A percentile compares a stretch with the other conserved stretches of the same genome.
phyloP scores from a whole-genome alignment of 2,797 vertebrate species.

The Poliocrania exsul region DNA sequence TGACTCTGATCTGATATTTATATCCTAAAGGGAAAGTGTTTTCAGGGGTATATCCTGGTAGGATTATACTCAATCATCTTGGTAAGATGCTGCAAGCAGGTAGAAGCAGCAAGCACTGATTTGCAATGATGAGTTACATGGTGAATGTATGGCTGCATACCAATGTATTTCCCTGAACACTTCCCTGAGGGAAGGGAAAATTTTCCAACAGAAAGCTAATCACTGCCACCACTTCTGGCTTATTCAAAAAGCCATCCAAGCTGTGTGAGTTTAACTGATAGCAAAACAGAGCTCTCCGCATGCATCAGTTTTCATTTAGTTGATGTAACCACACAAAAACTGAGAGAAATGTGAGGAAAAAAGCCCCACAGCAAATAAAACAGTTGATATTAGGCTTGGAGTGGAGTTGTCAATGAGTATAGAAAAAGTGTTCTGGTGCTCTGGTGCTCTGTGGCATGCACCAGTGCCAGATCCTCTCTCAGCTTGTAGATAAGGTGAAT shows the following conservation, averaged over 20 bases:
- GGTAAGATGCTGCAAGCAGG: neutral
- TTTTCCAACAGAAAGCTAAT: conserved; percentile 1
- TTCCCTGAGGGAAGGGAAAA: neutral
- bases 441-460: neutral
- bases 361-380: neutral
- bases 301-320: neutral
- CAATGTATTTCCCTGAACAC: neutral
- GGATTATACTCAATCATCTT: neutral
- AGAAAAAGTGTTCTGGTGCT: neutral
- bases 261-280: neutral
- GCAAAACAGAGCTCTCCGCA: neutral
- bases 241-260: neutral
- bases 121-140: neutral
- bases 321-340: neutral
- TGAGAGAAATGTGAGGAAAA: neutral
- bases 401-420: fast-evolving
- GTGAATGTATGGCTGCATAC: neutral
- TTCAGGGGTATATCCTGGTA: neutral
- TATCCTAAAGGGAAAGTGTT: neutral
- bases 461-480: neutral
- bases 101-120: neutral
- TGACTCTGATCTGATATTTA: neutral
- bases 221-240: neutral
- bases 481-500: neutral
- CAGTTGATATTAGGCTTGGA: neutral